Conservation (phyloP, 53 echinoderm and acorn worm species). For the Arbacia lixula region DNA sequence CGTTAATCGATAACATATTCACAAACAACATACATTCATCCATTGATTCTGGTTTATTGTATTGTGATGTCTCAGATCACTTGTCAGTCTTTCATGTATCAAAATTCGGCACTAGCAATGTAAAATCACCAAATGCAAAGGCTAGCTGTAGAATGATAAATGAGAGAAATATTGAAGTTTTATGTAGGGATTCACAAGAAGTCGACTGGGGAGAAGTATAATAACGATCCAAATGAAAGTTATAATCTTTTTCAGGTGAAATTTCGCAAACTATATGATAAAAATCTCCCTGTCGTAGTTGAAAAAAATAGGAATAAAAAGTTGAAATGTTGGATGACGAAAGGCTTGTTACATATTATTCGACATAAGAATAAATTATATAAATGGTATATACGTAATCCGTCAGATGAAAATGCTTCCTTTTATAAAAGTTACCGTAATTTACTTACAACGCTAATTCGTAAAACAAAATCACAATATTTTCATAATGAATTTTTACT, state of each 20-base stretch:
- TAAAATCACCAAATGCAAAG: not conserved
- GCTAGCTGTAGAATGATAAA: not conserved
- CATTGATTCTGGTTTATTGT: not conserved
- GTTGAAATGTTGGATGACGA: slow-evolving; percentile 22
- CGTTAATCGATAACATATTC: not conserved
- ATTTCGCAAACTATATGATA: slow-evolving; percentile 5
- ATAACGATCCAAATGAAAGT: not conserved
- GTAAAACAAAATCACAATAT: slow-evolving; percentile 13
- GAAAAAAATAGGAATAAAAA: not conserved
- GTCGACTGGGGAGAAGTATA: not conserved
- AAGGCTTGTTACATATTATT: not conserved
- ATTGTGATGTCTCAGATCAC: slow-evolving; percentile 15
- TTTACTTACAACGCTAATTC: not conserved
- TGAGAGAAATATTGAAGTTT: slow-evolving; percentile 9
- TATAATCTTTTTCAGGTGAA: not conserved
- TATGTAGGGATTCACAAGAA: not conserved
- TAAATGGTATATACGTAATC: not conserved
- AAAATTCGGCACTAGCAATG: not conserved
- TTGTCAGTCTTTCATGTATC: slow-evolving; percentile 4
- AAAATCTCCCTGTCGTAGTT: not conserved
- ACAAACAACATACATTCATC: slow-evolving; percentile 7
- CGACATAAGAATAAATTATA: slow-evolving; percentile 15
- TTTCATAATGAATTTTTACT: not conserved
- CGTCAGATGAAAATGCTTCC: slow-evolving; percentile 7
- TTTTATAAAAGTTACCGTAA: slow-evolving; percentile 9